Evolutionary conservation across 2,888 invertebrate species (phyloP).

Genomic region (Sclerodermus sp.): DNA sequence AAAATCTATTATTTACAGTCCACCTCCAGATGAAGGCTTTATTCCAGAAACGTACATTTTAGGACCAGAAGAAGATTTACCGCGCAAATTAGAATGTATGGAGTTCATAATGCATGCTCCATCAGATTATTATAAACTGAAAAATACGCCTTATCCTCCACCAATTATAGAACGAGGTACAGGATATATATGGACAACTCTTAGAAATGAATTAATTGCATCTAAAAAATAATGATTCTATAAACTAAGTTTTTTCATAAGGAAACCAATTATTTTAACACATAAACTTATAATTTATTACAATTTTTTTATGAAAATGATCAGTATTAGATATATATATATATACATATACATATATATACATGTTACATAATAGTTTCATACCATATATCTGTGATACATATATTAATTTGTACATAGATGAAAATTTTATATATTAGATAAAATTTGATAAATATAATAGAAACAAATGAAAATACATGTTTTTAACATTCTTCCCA

Average conservation of each 20-base stretch:
- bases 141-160: constrained; percentile 75
- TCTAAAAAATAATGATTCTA: constrained; percentile 29
- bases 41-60: constrained; percentile 88
- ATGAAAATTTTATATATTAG: not conserved
- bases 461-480: constrained; percentile 9
- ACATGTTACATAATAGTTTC: not conserved
- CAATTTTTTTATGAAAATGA: constrained; percentile 5
- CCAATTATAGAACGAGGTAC: constrained; percentile 50
- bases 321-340: not conserved
- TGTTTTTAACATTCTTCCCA: constrained; percentile 25
- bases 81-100: constrained; percentile 82
- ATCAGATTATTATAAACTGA: constrained; percentile 83
- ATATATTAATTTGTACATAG: not conserved
- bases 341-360: not conserved
- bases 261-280: not conserved
- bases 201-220: constrained; percentile 43
- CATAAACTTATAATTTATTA: not conserved
- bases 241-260: constrained; percentile 4
- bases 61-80: constrained; percentile 89
- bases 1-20: constrained; percentile 61
- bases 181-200: constrained; percentile 52
- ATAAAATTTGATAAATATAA: not conserved
- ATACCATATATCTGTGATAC: not conserved
- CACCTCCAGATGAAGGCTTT: constrained; percentile 76
- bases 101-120: constrained; percentile 94